Percentiles rank a stretch among this genome's conserved stretches.
Evolutionary conservation across 2,797 vertebrate genomes (phyloP).

Genomic region (Nannoperca australis): DNA sequence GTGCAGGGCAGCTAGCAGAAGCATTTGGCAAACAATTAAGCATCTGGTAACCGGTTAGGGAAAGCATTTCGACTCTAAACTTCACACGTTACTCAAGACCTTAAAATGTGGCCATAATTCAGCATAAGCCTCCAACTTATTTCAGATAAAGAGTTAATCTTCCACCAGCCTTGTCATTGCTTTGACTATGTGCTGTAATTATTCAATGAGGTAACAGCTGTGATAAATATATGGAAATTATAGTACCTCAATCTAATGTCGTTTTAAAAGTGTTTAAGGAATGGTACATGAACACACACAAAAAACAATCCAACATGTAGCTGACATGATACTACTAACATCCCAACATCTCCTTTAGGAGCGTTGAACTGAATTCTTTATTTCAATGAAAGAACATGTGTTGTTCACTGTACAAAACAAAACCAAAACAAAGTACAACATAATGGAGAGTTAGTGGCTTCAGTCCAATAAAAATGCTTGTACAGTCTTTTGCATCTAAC

Average conservation of each 20-base stretch:
- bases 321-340: neutral
- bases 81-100: neutral
- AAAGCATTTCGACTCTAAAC: neutral
- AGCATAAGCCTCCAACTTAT: neutral
- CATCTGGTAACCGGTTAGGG: neutral
- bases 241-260: neutral
- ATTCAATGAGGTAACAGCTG: neutral
- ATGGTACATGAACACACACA: neutral
- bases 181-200: neutral
- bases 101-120: neutral
- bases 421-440: neutral
- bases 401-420: conserved; percentile 24
- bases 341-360: neutral
- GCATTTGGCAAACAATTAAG: neutral
- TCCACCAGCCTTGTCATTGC: neutral
- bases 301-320: neutral
- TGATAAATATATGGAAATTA: neutral
- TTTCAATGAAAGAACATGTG: conserved; percentile 27
- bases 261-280: neutral
- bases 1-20: neutral
- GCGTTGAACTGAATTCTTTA: conserved; percentile 37
- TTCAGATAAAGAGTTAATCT: neutral
- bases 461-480: conserved; percentile 11
- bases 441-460: conserved; percentile 13
- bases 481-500: conserved; percentile 22